phyloP scores from a whole-genome alignment of 2,888 invertebrate species.

The Acleris literana region DNA sequence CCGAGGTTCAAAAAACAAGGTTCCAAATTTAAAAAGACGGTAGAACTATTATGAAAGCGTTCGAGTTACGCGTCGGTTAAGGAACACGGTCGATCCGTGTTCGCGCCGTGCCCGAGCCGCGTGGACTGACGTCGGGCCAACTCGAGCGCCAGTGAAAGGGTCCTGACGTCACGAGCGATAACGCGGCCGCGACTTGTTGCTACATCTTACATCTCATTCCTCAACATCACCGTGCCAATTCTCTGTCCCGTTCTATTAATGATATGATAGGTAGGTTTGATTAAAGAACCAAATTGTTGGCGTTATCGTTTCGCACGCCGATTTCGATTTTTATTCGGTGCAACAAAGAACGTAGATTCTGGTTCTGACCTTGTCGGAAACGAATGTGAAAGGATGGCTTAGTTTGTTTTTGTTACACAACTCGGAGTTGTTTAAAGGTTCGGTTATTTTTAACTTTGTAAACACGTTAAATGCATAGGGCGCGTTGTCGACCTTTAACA shows the following conservation, averaged over 20 bases:
- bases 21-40: constrained; percentile 1
- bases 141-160: constrained; percentile 78
- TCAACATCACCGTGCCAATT: constrained; percentile 49
- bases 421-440: constrained; percentile 16
- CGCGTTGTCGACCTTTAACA: constrained; percentile 22
- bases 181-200: constrained; percentile 76
- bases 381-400: constrained; percentile 35
- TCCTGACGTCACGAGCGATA: constrained; percentile 85
- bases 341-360: constrained; percentile 29
- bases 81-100: constrained; percentile 70
- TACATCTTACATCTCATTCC: constrained; percentile 61
- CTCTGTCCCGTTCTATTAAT: constrained; percentile 62
- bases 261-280: constrained; percentile 53
- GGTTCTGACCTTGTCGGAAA: constrained; percentile 29
- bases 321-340: constrained; percentile 37
- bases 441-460: constrained; percentile 14
- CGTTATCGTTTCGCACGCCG: constrained; percentile 33
- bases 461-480: not conserved
- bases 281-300: constrained; percentile 29
- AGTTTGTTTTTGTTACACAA: constrained; percentile 35
- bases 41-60: constrained; percentile 12
- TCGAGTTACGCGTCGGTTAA: constrained; percentile 53
- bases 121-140: constrained; percentile 69
- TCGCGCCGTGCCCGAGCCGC: constrained; percentile 81
- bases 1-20: not conserved